Evolutionary conservation across 2,113 vertebrate genomes (phyloP).

Genomic region (Corythornis madagascariensis): DNA sequence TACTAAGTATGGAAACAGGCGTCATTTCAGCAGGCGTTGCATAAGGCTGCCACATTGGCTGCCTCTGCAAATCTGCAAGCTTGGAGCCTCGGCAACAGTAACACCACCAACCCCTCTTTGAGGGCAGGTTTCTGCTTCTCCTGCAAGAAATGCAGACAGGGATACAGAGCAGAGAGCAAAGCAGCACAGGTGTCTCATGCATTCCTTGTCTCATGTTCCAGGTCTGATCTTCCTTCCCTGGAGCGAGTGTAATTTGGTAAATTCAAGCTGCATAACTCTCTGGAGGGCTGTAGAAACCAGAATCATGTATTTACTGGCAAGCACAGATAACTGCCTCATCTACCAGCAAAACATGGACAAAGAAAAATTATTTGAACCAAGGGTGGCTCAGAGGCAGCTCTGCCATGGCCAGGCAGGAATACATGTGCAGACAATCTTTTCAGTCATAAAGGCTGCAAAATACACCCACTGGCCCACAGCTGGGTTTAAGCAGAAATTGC

Average conservation of each 20-base stretch:
- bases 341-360: neutral
- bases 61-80: neutral
- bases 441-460: neutral
- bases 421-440: neutral
- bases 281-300: neutral
- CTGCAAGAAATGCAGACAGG: accelerated
- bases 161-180: neutral
- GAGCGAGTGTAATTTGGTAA: neutral
- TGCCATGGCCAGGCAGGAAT: neutral
- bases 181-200: accelerated
- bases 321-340: neutral
- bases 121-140: neutral
- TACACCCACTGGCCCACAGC: too few relatives aligned
- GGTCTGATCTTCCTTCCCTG: neutral
- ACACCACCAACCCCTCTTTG: neutral
- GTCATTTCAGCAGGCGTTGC: neutral
- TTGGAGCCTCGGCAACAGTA: neutral
- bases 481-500: neutral
- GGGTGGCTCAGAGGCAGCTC: neutral
- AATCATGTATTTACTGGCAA: neutral
- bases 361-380: neutral
- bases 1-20: conserved; percentile 29
- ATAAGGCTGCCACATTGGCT: conserved; percentile 7
- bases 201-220: neutral
- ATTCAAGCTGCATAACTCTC: neutral